phyloP scores from a whole-genome alignment of 2,113 vertebrate genomes.

The Elaphurus davidianus region DNA sequence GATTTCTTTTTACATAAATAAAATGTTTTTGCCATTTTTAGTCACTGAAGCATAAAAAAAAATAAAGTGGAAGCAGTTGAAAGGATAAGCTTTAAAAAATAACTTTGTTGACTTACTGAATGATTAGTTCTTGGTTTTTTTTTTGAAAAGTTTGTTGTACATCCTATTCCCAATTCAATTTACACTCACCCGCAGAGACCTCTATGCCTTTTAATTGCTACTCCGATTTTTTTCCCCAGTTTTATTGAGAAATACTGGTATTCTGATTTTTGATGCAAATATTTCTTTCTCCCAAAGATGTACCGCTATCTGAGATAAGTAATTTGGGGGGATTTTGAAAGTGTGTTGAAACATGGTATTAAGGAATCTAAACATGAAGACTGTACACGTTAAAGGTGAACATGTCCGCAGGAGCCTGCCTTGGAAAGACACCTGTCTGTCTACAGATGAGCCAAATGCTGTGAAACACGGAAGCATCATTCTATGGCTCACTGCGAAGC shows the following conservation, averaged over 20 bases:
- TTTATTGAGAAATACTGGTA: not conserved
- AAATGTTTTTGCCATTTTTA: conserved; percentile 76
- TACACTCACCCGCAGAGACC: conserved; percentile 64
- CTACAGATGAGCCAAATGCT: not conserved
- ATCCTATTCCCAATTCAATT: conserved; percentile 78
- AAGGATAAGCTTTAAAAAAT: conserved; percentile 72
- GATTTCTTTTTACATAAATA: conserved; percentile 72
- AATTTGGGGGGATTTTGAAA: conserved; percentile 60
- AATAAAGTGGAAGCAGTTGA: conserved; percentile 77
- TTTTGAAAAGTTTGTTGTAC: conserved; percentile 58
- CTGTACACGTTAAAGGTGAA: not conserved
- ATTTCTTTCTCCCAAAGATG: conserved; percentile 77
- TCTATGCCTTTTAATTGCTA: conserved; percentile 65
- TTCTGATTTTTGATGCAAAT: conserved; percentile 76
- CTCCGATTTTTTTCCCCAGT: conserved; percentile 52
- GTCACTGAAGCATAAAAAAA: conserved; percentile 77
- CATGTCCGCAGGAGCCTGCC: not conserved
- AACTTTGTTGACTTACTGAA: conserved; percentile 67
- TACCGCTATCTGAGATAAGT: conserved; percentile 67
- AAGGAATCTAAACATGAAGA: conserved; percentile 37
- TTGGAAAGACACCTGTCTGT: not conserved
- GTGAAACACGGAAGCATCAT: rapidly evolving
- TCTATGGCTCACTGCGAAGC: not conserved
- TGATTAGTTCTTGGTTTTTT: conserved; percentile 52
- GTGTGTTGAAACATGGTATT: not conserved